Evolutionary conservation across 2,888 invertebrate species (phyloP).

Genomic region (Parochlus steinenii): DNA sequence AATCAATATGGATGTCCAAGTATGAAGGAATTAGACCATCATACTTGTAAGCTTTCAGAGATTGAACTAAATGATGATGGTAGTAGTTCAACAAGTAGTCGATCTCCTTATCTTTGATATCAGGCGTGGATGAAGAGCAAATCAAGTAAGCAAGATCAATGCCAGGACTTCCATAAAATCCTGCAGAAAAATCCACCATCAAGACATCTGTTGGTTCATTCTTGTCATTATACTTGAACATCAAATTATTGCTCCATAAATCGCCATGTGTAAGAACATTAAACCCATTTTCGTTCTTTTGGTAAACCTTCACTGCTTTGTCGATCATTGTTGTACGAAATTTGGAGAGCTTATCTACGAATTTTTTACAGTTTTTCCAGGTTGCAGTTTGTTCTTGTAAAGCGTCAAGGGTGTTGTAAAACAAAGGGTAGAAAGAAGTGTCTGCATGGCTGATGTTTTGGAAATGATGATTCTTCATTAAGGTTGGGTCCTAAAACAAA

Average conservation of each 20-base stretch:
- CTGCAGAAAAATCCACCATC: constrained; percentile 8
- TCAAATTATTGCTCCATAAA: constrained; percentile 11
- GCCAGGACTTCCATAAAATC: constrained; percentile 5
- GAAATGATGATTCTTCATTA: constrained; percentile 5
- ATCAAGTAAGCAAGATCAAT: constrained; percentile 8
- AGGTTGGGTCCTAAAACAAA: no score
- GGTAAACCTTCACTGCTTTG: constrained; percentile 1
- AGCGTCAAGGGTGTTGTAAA: neutral
- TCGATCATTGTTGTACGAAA: constrained; percentile 8
- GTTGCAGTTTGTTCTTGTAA: neutral
- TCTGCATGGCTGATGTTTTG: constrained; percentile 7
- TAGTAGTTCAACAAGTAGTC: constrained; percentile 5
- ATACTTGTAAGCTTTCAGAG: neutral
- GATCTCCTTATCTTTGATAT: constrained; percentile 3
- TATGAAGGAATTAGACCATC: neutral
- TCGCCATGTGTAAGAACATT: constrained; percentile 10
- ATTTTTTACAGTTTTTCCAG: neutral
- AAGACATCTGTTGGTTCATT: neutral
- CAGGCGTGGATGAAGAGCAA: neutral
- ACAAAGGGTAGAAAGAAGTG: constrained; percentile 3
- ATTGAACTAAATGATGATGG: neutral
- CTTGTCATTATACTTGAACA: constrained; percentile 7
- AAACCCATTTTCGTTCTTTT: constrained; percentile 3
- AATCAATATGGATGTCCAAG: constrained; percentile 5
- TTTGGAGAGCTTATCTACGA: neutral